Base-by-base conservation (phyloP, 92 coral and sea anemone species). In the Actinernus sp. region DNA sequence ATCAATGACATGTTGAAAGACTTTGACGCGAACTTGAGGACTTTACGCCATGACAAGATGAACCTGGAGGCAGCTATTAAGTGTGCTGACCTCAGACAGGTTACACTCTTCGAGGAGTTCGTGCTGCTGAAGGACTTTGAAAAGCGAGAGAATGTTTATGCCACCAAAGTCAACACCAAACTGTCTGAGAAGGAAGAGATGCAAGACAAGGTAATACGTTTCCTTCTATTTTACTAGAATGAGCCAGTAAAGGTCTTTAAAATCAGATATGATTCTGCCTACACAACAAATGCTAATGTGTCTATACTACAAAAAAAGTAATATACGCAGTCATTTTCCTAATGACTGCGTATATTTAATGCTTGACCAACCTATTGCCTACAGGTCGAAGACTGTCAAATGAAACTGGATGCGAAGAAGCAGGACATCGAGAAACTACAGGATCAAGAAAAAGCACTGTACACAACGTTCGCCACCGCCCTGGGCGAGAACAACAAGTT, bases 401-500 rank as follows among this genome's bases (percentile, higher is more conserved):
- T 91, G 90, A 80, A 85, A 26, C 75, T 95, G 17, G 99, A 95
- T 40, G 31, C 90, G 13, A 95, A 95, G 86, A 92, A 91, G 49
- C 92, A 88, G 56, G 97, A 91, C 43, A 95, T 95, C 44, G 97
- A 91, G 23, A 95, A 91, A 49, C 91, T 85, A 8, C 95, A 79
- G 49, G 99, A 95, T 37, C 95, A 84, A 58, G 99, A 95, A 85
- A 95, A 91, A 36, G 77, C 96, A 34, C 84, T 95, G 44, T 82
- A 87, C 63, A 78, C 92, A 1, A 46, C 99, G n/a, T 95, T 95
- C 64, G 56, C 99, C 6, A 70, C 99, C 9, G 74, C 93, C 21
- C 66, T 95, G 37, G 99, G 99, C 20, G 99, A 95, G 78, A 95
- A 91, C 76, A 95, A 95, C 80, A 95, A 95, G 73, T 95, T 95